These are phyloP conservation scores for Oceanodroma leucorhoa DNA, from an alignment of 2,797 vertebrate species.

Conservation along the genomic window DNA sequence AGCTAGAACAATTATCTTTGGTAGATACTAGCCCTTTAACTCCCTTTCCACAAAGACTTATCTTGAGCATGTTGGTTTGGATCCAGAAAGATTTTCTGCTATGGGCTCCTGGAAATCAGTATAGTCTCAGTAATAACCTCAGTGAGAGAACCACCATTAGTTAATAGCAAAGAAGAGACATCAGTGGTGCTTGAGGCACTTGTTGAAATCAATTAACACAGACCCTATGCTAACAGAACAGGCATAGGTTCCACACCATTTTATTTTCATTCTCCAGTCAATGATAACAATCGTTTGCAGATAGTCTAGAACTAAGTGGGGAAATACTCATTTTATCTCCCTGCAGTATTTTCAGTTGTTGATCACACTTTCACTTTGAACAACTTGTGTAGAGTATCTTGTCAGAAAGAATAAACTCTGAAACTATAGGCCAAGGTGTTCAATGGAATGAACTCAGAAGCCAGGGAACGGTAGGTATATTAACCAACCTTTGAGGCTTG, in stretches of 20 bases:
- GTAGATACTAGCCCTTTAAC: background rate
- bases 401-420: background rate
- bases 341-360: background rate
- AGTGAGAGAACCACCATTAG: constrained; percentile 16
- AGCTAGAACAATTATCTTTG: background rate
- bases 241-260: background rate
- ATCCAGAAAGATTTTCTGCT: background rate
- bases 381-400: background rate
- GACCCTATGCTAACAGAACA: background rate
- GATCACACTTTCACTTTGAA: background rate
- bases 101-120: background rate
- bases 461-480: background rate
- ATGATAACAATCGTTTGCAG: background rate
- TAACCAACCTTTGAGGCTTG: background rate
- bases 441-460: background rate
- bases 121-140: background rate
- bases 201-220: constrained; percentile 6
- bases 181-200: constrained; percentile 23
- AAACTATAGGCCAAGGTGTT: background rate
- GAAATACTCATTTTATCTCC: background rate
- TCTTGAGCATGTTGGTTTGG: background rate
- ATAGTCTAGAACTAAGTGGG: background rate
- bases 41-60: background rate
- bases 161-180: constrained; percentile 6
- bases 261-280: background rate